Evolutionary conservation across 2,113 vertebrate genomes (phyloP).

Genomic region (Phalacrocorax pelagicus): DNA sequence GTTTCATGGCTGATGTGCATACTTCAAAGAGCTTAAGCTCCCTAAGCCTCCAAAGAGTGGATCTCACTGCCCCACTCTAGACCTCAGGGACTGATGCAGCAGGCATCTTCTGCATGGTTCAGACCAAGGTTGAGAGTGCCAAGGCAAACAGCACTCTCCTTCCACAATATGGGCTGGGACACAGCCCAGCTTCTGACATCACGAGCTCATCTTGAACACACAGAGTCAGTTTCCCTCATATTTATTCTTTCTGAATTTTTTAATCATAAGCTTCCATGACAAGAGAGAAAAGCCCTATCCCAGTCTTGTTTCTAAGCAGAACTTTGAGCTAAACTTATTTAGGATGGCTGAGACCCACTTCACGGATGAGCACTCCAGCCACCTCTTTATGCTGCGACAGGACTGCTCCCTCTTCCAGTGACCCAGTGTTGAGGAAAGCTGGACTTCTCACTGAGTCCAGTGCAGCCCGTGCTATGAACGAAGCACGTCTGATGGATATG

Average conservation of each 20-base stretch:
- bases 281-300: neutral
- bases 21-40: neutral
- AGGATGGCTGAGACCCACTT: neutral
- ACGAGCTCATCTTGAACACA: accelerated
- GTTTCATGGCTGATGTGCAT: neutral
- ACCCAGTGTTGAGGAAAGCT: neutral
- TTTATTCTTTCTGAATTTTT: neutral
- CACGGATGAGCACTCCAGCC: neutral
- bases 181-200: neutral
- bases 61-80: neutral
- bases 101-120: neutral
- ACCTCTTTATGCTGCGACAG: neutral
- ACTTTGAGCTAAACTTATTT: neutral
- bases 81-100: neutral
- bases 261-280: neutral
- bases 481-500: neutral
- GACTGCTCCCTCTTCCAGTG: neutral
- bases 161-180: accelerated
- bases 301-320: neutral
- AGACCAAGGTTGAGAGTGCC: neutral
- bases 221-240: neutral
- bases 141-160: neutral
- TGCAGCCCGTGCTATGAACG: accelerated
- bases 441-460: no score
- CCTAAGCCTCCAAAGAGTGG: neutral